A percentile compares a stretch with the other conserved stretches of the same genome.
Evolutionary conservation across 2,888 invertebrate genomes (phyloP).

Genomic region (Lagria hirta): DNA sequence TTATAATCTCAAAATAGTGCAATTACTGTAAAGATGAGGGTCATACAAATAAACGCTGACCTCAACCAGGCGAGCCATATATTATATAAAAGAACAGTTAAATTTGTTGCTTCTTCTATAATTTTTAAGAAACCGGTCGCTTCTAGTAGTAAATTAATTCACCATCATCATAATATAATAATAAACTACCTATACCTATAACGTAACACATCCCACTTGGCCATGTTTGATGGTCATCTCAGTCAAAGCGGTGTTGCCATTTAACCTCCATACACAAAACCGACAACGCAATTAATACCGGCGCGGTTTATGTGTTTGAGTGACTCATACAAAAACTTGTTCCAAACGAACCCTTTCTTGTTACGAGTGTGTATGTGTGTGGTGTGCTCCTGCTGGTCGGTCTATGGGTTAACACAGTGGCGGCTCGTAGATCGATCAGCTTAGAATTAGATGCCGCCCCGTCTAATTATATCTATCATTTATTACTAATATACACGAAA

Average conservation of each 20-base stretch:
- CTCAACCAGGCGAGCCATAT: too few relatives aligned
- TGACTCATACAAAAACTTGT: slow-evolving; percentile 50
- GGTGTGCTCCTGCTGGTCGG: slow-evolving; percentile 33
- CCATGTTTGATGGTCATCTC: slow-evolving; percentile 29
- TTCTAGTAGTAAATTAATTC: slow-evolving; percentile 30
- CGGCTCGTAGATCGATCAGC: slow-evolving; percentile 56
- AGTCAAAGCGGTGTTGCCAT: slow-evolving; percentile 31
- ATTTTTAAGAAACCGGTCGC: slow-evolving; percentile 27
- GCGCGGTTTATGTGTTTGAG: slow-evolving; percentile 34
- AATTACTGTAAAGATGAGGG: too few relatives aligned
- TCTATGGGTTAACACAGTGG: slow-evolving; percentile 44
- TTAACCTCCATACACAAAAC: slow-evolving; percentile 32
- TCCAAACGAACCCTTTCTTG: slow-evolving; percentile 45
- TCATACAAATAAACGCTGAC: too few relatives aligned
- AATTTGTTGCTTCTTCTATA: slow-evolving; percentile 21
- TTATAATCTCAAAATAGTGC: too few relatives aligned
- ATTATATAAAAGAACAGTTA: slow-evolving; percentile 26
- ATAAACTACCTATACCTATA: too few relatives aligned
- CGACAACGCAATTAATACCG: slow-evolving; percentile 39
- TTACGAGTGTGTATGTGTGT: too few relatives aligned
- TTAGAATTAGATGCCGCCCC: too few relatives aligned
- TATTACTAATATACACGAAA: too few relatives aligned
- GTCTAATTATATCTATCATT: too few relatives aligned
- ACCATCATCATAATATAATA: slow-evolving; percentile 17
- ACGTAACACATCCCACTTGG: slow-evolving; percentile 22